Percentiles rank a stretch among this genome's conserved stretches.
Conservation (phyloP, 2,113 vertebrate species). For the Bambusicola thoracicus region DNA sequence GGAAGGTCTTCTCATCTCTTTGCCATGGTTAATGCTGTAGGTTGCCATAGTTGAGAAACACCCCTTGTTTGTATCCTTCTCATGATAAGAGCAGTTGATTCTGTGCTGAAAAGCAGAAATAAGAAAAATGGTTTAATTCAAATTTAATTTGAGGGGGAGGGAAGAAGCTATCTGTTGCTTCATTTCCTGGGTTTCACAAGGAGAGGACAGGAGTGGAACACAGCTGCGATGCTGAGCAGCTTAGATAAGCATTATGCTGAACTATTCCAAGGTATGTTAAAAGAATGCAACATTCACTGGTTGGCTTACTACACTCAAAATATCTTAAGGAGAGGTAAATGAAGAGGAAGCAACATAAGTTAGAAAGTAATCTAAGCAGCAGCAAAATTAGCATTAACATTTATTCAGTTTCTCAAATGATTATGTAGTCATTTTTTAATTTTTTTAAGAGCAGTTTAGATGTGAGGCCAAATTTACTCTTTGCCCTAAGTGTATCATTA, state of each 20-base stretch:
- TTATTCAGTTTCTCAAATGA: neutral
- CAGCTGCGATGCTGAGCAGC: neutral
- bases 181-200: neutral
- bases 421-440: neutral
- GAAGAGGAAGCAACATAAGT: neutral
- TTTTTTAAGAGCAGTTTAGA: neutral
- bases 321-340: neutral
- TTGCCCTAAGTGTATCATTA: neutral
- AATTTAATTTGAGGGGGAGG: neutral
- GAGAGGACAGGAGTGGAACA: neutral
- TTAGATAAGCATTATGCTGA: neutral
- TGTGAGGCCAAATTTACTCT: neutral
- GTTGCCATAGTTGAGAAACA: neutral
- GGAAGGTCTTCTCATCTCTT: neutral
- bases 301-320: neutral
- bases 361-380: neutral
- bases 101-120: neutral
- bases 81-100: neutral
- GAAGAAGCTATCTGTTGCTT: neutral
- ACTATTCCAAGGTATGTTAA: neutral
- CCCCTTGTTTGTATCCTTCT: neutral
- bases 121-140: neutral
- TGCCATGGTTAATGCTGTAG: neutral
- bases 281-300: neutral
- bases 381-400: neutral